Evolutionary conservation across 1,140 invertebrate genomes (phyloP).

Genomic region (Diachasma alloeum): DNA sequence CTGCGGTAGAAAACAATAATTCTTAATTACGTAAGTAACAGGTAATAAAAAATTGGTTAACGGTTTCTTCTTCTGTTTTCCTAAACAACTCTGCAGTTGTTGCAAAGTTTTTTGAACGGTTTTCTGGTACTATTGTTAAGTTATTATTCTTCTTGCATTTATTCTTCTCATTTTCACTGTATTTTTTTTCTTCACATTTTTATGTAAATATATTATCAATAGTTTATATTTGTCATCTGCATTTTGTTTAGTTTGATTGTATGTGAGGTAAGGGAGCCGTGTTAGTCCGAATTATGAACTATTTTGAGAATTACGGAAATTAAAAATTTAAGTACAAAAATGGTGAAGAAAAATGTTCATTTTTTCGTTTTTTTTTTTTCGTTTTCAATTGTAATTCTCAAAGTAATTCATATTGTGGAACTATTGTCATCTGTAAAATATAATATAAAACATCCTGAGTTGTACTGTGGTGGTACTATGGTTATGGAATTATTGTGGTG

Average conservation of each 20-base stretch:
- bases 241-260: conserved; percentile 60
- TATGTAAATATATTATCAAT: conserved; percentile 64
- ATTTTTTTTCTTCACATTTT: conserved; percentile 55
- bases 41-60: conserved; percentile 28
- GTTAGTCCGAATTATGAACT: neutral
- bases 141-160: conserved; percentile 53
- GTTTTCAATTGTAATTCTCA: neutral
- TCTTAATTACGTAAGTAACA: conserved; percentile 32
- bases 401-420: conserved; percentile 50
- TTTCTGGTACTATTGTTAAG: conserved; percentile 42
- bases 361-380: conserved; percentile 6
- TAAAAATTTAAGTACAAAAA: conserved; percentile 11
- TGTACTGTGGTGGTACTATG: conserved; percentile 66
- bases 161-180: conserved; percentile 42
- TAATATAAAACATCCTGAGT: conserved; percentile 67
- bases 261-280: conserved; percentile 63
- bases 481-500: conserved; percentile 59
- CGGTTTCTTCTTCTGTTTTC: conserved; percentile 22
- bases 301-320: conserved; percentile 1
- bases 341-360: conserved; percentile 11
- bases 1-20: conserved; percentile 6
- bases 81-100: conserved; percentile 47
- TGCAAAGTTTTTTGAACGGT: conserved; percentile 36
- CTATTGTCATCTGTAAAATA: conserved; percentile 68
- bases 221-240: conserved; percentile 64